These are phyloP conservation scores for Nylanderia fulva DNA, from an alignment of 1,140 invertebrate species.

Conservation along the genomic window DNA sequence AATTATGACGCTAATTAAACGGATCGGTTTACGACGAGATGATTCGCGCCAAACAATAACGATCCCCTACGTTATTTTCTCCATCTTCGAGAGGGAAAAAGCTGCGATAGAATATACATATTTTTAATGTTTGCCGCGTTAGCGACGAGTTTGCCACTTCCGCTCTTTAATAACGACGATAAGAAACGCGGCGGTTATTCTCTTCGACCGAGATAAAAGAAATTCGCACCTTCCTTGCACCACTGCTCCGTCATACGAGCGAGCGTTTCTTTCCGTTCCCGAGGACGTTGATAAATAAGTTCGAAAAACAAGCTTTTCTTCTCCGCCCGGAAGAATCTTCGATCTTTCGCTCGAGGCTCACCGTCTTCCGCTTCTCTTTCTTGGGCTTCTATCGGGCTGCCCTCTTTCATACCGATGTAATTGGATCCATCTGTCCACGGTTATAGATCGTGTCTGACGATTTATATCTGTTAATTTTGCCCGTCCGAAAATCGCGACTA, in stretches of 20 bases:
- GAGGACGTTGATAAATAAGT: conserved; percentile 50
- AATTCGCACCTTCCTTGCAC: not conserved
- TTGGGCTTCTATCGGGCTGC: not conserved
- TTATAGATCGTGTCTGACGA: no score
- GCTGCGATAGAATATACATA: not conserved
- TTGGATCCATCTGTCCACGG: not conserved
- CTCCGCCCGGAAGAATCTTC: conserved; percentile 9
- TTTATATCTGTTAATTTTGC: no score
- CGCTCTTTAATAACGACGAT: conserved; percentile 25
- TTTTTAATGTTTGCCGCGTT: conserved; percentile 14
- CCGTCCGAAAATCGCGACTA: no score
- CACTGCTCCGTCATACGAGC: not conserved
- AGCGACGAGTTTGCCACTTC: not conserved
- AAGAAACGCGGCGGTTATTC: conserved; percentile 15
- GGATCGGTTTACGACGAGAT: conserved; percentile 37
- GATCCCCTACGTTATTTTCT: not conserved
- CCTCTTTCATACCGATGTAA: conserved; percentile 22
- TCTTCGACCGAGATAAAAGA: not conserved
- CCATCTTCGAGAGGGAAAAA: not conserved
- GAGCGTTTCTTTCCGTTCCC: not conserved
- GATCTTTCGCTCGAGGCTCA: conserved; percentile 28
- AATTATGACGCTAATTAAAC: conserved; percentile 59
- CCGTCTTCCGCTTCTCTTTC: conserved; percentile 3
- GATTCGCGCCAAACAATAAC: conserved; percentile 30
- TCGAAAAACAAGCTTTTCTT: conserved; percentile 40